Conservation (phyloP, 2,113 vertebrate species). For the Salvator merianae region DNA sequence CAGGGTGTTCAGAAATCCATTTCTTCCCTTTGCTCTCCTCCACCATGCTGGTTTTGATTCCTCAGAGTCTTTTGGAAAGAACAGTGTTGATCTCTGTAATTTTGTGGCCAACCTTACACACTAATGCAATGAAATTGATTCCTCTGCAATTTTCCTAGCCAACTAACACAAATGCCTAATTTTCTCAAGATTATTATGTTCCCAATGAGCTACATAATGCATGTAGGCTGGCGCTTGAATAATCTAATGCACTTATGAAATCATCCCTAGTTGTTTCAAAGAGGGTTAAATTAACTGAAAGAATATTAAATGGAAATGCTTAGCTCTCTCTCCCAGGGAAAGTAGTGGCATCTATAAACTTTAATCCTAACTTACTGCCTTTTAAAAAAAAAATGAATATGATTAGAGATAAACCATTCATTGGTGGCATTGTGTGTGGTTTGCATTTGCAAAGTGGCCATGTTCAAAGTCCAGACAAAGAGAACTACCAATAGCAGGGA, state of each 20-base stretch:
- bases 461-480: background rate
- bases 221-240: background rate
- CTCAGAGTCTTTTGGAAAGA: background rate
- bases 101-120: background rate
- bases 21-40: background rate
- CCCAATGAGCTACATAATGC: constrained; percentile 12
- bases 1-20: background rate
- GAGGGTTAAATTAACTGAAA: constrained; percentile 11
- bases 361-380: background rate
- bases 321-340: background rate
- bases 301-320: background rate
- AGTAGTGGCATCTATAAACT: background rate
- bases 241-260: background rate
- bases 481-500: background rate
- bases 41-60: background rate
- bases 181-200: constrained; percentile 15
- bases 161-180: background rate
- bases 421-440: background rate
- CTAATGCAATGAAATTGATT: background rate
- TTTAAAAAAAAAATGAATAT: background rate
- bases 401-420: background rate
- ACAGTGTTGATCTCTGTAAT: background rate
- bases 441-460: background rate
- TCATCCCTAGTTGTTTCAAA: constrained; percentile 20
- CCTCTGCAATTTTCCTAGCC: background rate